phyloP scores from a whole-genome alignment of 2,888 invertebrate species.

The Apotomis turbidana region DNA sequence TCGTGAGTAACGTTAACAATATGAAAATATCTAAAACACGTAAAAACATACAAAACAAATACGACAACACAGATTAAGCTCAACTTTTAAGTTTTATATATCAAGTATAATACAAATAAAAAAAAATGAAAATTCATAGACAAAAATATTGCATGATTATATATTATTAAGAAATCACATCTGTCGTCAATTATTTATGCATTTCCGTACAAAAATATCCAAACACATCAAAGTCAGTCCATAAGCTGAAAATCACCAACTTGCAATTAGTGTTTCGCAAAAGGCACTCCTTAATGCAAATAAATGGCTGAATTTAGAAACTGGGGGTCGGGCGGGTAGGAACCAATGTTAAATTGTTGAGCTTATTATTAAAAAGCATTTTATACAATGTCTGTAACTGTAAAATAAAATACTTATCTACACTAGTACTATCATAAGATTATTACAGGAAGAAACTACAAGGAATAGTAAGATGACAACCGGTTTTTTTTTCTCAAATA shows the following conservation, averaged over 20 bases:
- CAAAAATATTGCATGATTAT: constrained; percentile 60
- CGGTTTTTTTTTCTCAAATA: constrained; percentile 51
- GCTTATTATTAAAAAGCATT: constrained; percentile 54
- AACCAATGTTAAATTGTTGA: constrained; percentile 54
- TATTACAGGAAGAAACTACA: constrained; percentile 69
- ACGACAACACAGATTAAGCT: constrained; percentile 69
- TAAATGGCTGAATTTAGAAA: constrained; percentile 45
- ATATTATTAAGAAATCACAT: constrained; percentile 49
- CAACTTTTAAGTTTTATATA: constrained; percentile 51
- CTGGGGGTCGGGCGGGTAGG: constrained; percentile 35
- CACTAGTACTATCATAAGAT: constrained; percentile 63
- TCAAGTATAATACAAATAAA: constrained; percentile 26
- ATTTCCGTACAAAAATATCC: constrained; percentile 68
- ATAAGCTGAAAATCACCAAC: constrained; percentile 63
- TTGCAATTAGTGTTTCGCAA: constrained; percentile 60
- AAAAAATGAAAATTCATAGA: constrained; percentile 52
- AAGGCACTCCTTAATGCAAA: constrained; percentile 76
- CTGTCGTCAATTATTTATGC: constrained; percentile 49
- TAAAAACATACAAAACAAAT: constrained; percentile 54
- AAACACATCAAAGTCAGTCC: constrained; percentile 74
- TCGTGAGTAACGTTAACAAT: constrained; percentile 39
- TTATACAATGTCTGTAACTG: constrained; percentile 47
- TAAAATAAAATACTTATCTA: constrained; percentile 53
- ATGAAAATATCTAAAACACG: constrained; percentile 61
- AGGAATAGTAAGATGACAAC: constrained; percentile 60